Evolutionary conservation across 1,140 invertebrate genomes (phyloP), one percentile per base, ranked within the genome.

Genomic region (Drosophila subpulchrella): DNA sequence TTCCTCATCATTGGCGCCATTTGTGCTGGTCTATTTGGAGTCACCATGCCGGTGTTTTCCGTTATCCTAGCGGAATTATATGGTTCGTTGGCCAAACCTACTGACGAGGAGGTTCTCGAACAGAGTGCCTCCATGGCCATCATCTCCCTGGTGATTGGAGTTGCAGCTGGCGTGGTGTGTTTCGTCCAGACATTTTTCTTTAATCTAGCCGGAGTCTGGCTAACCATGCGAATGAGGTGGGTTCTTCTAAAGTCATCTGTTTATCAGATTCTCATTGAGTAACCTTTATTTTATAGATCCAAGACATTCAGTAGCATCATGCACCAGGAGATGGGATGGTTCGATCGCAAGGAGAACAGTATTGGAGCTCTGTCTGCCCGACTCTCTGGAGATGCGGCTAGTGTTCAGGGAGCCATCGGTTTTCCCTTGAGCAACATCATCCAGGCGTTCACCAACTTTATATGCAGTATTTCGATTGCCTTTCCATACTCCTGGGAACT

Each of bases 21-120:
- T 1, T 95, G 95, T 3, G 95, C 97, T 1, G 92, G 95, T 0
- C 92, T 95, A 6, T 95, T 95, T 53, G 97, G 97, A 4, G 94
- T 94, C 0, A 94, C 95, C 8, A 95, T 97, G 75, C 97, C 97
- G 0, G 94, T 94, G 4, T 98, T 97, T 91, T 96, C 97, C 0
- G 93, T 98, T 8, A 89, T 98, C 0, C 96, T 98, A 84, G 96
- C 97, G 30, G 96, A 98, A 83, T 95, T 98, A 32, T 94, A 97
- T 60, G 95, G 95, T 65, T 88, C 91, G 0, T 61, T 93, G 24
- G 79, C 75, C 92, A 95, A 60, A 83, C 93, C 86, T 3, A 94
- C 96, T 54, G 92, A 94, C 6, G 92, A 94, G 2, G 93, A 93
- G 63, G 94, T 97, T 1, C 92, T 94, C 4, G 46, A 86, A 0